phyloP scores from a whole-genome alignment of 2,797 vertebrate genomes.

The Corythornis leucogaster region DNA sequence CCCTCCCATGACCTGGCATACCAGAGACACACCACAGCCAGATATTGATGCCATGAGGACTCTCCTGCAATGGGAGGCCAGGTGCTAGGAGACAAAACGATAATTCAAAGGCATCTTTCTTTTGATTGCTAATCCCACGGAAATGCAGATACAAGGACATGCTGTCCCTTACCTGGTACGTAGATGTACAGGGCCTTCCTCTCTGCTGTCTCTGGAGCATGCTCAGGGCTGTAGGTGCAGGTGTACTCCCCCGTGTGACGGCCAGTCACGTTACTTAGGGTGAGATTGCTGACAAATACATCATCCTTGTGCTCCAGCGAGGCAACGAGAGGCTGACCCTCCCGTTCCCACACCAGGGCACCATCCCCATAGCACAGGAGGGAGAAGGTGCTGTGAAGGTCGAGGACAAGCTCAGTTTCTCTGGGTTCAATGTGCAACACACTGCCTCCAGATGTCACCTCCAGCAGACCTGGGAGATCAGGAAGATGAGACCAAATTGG shows the following conservation, averaged over 20 bases:
- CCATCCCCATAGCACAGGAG: slow-evolving; percentile 83
- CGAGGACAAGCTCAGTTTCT: slow-evolving; percentile 80
- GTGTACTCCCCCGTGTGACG: slow-evolving; percentile 87
- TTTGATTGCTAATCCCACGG: background rate
- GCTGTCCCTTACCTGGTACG: slow-evolving; percentile 85
- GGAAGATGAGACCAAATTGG: background rate
- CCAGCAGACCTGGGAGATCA: slow-evolving; percentile 63
- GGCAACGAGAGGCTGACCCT: slow-evolving; percentile 69
- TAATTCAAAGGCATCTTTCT: background rate
- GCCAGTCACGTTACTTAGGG: slow-evolving; percentile 83
- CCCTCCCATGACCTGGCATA: background rate
- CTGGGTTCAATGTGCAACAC: slow-evolving; percentile 81
- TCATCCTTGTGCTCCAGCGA: slow-evolving; percentile 18
- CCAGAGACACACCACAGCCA: background rate
- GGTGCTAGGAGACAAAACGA: background rate
- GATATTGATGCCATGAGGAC: background rate
- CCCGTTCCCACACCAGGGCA: slow-evolving; percentile 81
- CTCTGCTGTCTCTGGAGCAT: slow-evolving; percentile 61
- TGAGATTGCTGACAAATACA: slow-evolving; percentile 78
- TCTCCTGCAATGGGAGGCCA: background rate
- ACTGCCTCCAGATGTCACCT: background rate
- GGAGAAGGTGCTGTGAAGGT: slow-evolving; percentile 78
- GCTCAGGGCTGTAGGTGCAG: slow-evolving; percentile 76
- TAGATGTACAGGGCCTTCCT: slow-evolving; percentile 83
- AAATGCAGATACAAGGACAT: background rate